phyloP scores from a whole-genome alignment of 92 coral and sea anemone species.

The Umimayanthus kanabou region DNA sequence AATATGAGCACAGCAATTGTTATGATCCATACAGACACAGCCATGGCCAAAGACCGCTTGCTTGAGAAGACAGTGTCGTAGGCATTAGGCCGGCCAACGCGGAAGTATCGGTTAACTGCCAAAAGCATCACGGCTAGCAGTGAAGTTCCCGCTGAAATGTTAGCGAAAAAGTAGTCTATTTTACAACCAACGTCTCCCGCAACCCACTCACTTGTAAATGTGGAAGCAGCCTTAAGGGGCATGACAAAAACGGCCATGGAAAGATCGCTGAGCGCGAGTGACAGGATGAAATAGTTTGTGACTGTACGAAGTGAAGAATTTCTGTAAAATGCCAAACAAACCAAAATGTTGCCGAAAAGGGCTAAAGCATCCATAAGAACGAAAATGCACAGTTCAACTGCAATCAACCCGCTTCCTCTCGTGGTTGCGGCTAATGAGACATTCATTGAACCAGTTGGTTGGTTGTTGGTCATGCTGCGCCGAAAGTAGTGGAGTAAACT shows the following conservation, averaged over 20 bases:
- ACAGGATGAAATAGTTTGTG: constrained; percentile 21
- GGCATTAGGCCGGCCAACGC: constrained; percentile 12
- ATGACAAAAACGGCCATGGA: constrained; percentile 28
- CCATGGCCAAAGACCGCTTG: constrained; percentile 1
- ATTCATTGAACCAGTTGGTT: not conserved
- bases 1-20: not conserved
- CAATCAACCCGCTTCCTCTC: not conserved
- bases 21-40: not conserved
- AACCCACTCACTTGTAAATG: not conserved
- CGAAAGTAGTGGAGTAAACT: not conserved
- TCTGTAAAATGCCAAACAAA: constrained; percentile 24
- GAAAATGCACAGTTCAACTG: constrained; percentile 16
- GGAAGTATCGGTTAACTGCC: constrained; percentile 25
- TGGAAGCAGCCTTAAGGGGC: constrained; percentile 17
- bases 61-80: not conserved
- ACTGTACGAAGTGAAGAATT: constrained; percentile 10
- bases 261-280: constrained; percentile 25
- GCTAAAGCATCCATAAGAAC: not conserved
- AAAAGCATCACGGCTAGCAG: constrained; percentile 28
- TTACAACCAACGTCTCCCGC: constrained; percentile 11
- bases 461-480: not conserved
- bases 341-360: constrained; percentile 1
- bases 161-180: constrained; percentile 14
- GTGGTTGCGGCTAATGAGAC: not conserved
- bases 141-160: constrained; percentile 11